Base-by-base conservation (phyloP, 2,888 invertebrate genomes). In the Sinohyriopsis cumingii region DNA sequence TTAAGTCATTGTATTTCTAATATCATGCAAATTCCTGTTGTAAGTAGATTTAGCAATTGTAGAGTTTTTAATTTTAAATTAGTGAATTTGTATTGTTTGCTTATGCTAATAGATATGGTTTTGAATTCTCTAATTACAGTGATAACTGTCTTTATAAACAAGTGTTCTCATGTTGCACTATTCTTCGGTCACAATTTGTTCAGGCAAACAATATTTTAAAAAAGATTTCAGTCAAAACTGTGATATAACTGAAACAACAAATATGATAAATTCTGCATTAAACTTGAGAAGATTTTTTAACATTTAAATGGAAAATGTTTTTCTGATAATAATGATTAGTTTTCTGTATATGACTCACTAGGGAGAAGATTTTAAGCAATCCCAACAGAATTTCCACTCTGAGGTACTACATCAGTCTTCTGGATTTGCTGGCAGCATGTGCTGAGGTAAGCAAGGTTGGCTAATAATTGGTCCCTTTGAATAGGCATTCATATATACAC, bases 391-490 rank as follows among this genome's bases (percentile, higher is more conserved):
- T 85, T 66, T 77, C 81, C 24, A 77, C 80, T 15, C 77, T 88
- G 45, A 74, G 85, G 22, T 89, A 89, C 73, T 86, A 89, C 72
- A 83, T 86, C 62, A 85, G 86, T 67, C 71, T 90, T n/a, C 76
- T 89, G 20, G 88, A 89, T 68, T 80, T 90, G 22, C 82, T 90
- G 56, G 88, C 90, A 1, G 84, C 87, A 9, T 90, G 90, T 82
- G 90, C 90, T 9, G 89, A 89, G 86, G 89, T 89, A 68, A 63
- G 78, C 53, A 20, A 54, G 0, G 22, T 12, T 22, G 12, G 15
- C 24, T 12, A 22, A 24, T 1, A 15, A n/a, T n/a, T n/a, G 57
- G 57, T 7, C 7, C 7, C 33, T 33, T 45, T 45, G 3, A 15
- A 45, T 12, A 45, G 9, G 9, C 33, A 9, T 33, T 15, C 3